These are phyloP conservation scores for Bombylius major DNA, from an alignment of 2,888 invertebrate genomes.

Conservation along the genomic window DNA sequence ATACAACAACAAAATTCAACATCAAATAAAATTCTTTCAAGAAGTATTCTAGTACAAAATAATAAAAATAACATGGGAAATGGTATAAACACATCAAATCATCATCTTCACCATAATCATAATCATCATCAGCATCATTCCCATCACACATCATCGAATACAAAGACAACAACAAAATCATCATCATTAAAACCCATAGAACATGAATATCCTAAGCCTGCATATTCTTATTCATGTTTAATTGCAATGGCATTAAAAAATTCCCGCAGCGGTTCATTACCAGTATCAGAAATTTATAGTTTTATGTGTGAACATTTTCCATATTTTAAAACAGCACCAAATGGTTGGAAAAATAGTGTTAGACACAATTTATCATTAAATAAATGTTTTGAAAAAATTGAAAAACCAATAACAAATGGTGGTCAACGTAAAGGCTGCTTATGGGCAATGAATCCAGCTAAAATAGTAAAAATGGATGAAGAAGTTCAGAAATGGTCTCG, in stretches of 20 bases:
- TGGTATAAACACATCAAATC: neutral
- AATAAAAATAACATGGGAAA: conserved; percentile 1
- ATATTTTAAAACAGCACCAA: conserved; percentile 95
- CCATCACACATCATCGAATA: neutral
- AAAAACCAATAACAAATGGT: conserved; percentile 81
- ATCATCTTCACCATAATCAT: too few relatives aligned
- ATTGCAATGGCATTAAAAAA: conserved; percentile 98
- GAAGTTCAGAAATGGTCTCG: conserved; percentile 96
- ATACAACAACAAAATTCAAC: neutral
- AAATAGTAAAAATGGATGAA: conserved; percentile 93
- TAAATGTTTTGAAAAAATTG: conserved; percentile 97
- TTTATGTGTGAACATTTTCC: conserved; percentile 99
- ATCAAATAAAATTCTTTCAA: conserved; percentile 1
- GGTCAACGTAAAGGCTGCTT: conserved; percentile 78
- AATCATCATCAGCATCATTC: neutral
- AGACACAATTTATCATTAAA: conserved; percentile 93
- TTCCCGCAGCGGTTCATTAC: conserved; percentile 83
- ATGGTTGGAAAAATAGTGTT: conserved; percentile 98
- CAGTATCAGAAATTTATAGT: conserved; percentile 96
- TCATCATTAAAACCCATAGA: neutral
- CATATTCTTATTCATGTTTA: conserved; percentile 94
- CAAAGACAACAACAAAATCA: too few relatives aligned
- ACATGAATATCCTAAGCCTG: conserved; percentile 78
- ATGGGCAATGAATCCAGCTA: conserved; percentile 94
- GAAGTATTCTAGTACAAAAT: conserved; percentile 5